A percentile compares a stretch with the other conserved stretches of the same genome.
Evolutionary conservation across 2,113 vertebrate species (phyloP).

Genomic region (Hippocampus guttulatus): DNA sequence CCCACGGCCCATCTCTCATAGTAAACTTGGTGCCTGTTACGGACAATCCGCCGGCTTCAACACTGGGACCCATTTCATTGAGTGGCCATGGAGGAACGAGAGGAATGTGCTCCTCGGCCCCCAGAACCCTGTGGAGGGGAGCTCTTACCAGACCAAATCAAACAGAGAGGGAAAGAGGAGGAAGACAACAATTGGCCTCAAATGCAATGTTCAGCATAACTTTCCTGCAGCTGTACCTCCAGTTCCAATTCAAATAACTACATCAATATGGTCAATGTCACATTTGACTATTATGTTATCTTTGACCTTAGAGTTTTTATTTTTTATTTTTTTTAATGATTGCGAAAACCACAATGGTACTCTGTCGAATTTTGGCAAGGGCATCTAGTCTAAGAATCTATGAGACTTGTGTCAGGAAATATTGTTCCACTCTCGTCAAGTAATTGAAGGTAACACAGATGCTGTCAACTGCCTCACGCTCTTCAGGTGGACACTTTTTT

Average conservation of each 20-base stretch:
- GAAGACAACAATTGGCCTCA: not conserved
- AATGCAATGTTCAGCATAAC: not conserved
- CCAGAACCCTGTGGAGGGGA: constrained; percentile 39
- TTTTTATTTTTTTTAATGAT: constrained; percentile 14
- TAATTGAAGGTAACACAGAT: not conserved
- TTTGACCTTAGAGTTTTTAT: not conserved
- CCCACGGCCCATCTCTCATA: constrained; percentile 8
- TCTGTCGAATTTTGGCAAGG: not conserved
- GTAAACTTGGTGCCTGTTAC: constrained; percentile 9
- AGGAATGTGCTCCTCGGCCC: constrained; percentile 50
- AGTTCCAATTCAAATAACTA: not conserved
- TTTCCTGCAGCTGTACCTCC: not conserved
- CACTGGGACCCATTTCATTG: constrained; percentile 34
- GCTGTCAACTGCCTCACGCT: not conserved
- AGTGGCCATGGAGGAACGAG: constrained; percentile 43
- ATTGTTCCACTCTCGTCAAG: not conserved
- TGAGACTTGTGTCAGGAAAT: not conserved
- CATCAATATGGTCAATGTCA: not conserved
- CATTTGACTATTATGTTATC: not conserved
- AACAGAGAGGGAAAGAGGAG: constrained; percentile 26
- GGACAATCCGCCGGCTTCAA: constrained; percentile 33
- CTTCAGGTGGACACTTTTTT: not conserved
- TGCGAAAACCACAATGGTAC: not conserved
- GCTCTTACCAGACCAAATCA: constrained; percentile 46
- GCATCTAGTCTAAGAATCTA: not conserved